A percentile compares a stretch with the other conserved stretches of the same genome.
phyloP scores from a whole-genome alignment of 2,888 invertebrate genomes.

The Drosophila buzzatii region DNA sequence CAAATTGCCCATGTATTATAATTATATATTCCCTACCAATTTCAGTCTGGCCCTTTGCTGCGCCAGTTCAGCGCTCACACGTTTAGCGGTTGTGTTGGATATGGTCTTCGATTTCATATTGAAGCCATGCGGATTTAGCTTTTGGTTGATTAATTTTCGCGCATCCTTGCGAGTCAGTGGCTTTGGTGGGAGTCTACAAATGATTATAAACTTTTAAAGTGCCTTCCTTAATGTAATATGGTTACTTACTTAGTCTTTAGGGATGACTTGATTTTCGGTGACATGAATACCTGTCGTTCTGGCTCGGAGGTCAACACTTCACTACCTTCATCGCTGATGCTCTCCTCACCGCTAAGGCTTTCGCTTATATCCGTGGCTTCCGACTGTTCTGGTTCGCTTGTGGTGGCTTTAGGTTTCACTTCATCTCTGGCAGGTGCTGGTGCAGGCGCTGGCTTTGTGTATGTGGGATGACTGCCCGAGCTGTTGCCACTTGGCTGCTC shows the following conservation, averaged over 20 bases:
- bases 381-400: conserved; percentile 13
- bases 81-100: conserved; percentile 53
- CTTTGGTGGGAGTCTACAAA: conserved; percentile 31
- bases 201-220: too few species aligned
- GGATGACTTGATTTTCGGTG: conserved; percentile 23
- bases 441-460: conserved; percentile 27
- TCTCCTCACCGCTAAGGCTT: conserved; percentile 68
- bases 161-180: conserved; percentile 69
- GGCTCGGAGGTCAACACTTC: conserved; percentile 43
- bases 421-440: background rate
- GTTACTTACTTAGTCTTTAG: conserved; percentile 44
- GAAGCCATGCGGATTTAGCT: conserved; percentile 62
- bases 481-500: conserved; percentile 47
- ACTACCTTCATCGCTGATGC: conserved; percentile 34
- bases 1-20: too few species aligned
- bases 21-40: conserved; percentile 53
- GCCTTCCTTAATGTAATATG: background rate
- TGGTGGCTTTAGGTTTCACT: background rate
- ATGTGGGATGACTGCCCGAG: conserved; percentile 60
- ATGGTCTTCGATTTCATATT: conserved; percentile 62
- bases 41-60: conserved; percentile 68
- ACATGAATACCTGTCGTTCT: conserved; percentile 33
- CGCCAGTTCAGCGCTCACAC: conserved; percentile 54
- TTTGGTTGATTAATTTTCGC: conserved; percentile 57
- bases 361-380: conserved; percentile 75